Base-by-base conservation (phyloP, 2,113 vertebrate genomes). In the Semnornis frantzii region DNA sequence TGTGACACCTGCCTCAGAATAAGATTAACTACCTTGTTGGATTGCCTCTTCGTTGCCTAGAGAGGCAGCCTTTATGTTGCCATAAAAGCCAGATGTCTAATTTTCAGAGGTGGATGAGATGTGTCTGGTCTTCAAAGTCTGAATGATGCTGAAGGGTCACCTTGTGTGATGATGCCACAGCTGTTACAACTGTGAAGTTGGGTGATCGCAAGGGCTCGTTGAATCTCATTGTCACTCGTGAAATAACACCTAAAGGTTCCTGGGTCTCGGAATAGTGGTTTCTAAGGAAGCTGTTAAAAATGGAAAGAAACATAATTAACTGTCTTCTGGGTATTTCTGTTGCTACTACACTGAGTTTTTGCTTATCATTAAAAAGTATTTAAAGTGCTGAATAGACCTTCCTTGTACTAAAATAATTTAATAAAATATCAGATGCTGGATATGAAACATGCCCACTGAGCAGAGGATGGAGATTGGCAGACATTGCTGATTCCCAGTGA, bases 131-230 rank as follows among this genome's bases (percentile, higher is more conserved):
- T 90, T 91, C 9, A 1, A 21, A 89, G 63, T 46, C 31, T 65
- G 75, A 71, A 74, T 74, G 72, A 74, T 60, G 69, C 69, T 83
- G 90, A 60, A 87, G 93, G 71, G 82, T 94, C 85, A 81, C 72
- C 64, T 77, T 74, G 25, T 71, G 52, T 59, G 71, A 81, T 9
- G 6, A 12, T 70, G 28, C 60, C 55, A 66, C 75, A 70, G 71
- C 68, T 95, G 87, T 37, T 80, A 30, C 52, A 77, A 5, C 11
- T 42, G 31, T 20, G 33, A 89, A 63, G 24, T 6, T 71, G 31
- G 19, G 52, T 87, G 75, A 66, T 89, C 70, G 73, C 76, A 87
- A 59, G 58, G 55, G 31, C 37, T 90, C 1, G 0, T 77, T 85
- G 31, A 80, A 87, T 73, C 46, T 42, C 25, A 8, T 52, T 74